Conservation (phyloP, 2,113 vertebrate species). For the Rattus norvegicus region GRCr8 NC_086039.1:89860001-89860500, state of each 20-base stretch:
- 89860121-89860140: conserved; percentile 96
- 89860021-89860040: conserved; percentile 97
- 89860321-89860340: conserved; percentile 96
- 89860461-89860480: conserved; percentile 91
- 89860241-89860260: conserved; percentile 97
- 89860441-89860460: conserved; percentile 95
- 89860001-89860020: conserved; percentile 96
- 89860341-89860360: conserved; percentile 99
- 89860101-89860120: conserved; percentile 97
- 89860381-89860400: conserved; percentile 98
- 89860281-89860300: conserved; percentile 97
- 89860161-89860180: conserved; percentile 98
- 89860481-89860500: conserved; percentile 70
- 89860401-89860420: conserved; percentile 97
- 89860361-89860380: conserved; percentile 98
- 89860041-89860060: conserved; percentile 95
- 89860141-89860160: conserved; percentile 95
- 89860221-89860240: conserved; percentile 97
- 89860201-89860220: conserved; percentile 94
- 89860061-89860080: conserved; percentile 99
- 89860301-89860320: conserved; percentile 97
- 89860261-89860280: conserved; percentile 98
- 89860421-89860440: conserved; percentile 99
- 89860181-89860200: conserved; percentile 97
- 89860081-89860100: conserved; percentile 97